A percentile compares a stretch with the other conserved stretches of the same genome.
Conservation (phyloP, 2,797 vertebrate genomes). For the Semaprochilodus insignis region DNA sequence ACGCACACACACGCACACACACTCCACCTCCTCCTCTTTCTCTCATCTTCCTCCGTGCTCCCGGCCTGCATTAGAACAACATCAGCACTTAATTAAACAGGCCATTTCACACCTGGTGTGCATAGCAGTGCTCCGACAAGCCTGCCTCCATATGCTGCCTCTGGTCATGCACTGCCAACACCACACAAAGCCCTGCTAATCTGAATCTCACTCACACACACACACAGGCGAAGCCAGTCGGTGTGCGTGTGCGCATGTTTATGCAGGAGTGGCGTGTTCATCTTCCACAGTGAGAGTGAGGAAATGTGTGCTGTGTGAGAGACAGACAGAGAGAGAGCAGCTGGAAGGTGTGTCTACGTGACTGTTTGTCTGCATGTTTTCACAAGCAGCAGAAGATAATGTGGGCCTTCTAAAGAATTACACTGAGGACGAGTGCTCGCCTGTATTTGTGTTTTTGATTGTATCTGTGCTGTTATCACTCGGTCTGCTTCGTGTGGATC, state of each 20-base stretch:
- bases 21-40: slow-evolving; percentile 35
- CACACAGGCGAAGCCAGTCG: too few relatives aligned
- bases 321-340: slow-evolving; percentile 47
- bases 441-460: slow-evolving; percentile 5
- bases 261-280: slow-evolving; percentile 32
- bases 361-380: slow-evolving; percentile 32
- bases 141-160: slow-evolving; percentile 82
- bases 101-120: slow-evolving; percentile 87
- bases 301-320: slow-evolving; percentile 48
- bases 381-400: slow-evolving; percentile 22
- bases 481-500: not conserved
- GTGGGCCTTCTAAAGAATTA: not conserved
- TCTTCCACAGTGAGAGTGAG: slow-evolving; percentile 2
- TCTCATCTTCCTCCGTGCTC: slow-evolving; percentile 57
- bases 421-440: not conserved
- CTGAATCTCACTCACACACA: slow-evolving; percentile 64
- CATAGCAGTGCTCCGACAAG: slow-evolving; percentile 79
- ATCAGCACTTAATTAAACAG: slow-evolving; percentile 88
- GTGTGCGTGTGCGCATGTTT: slow-evolving; percentile 15
- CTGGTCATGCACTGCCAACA: slow-evolving; percentile 75
- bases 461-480: slow-evolving; percentile 21
- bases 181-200: slow-evolving; percentile 79
- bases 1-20: not conserved
- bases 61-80: slow-evolving; percentile 83
- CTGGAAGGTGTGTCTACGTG: slow-evolving; percentile 22